Percentiles rank a stretch among this genome's conserved stretches.
These are phyloP conservation scores for Lasioglossum vierecki DNA, from an alignment of 2,888 invertebrate species.

Conservation along the genomic window DNA sequence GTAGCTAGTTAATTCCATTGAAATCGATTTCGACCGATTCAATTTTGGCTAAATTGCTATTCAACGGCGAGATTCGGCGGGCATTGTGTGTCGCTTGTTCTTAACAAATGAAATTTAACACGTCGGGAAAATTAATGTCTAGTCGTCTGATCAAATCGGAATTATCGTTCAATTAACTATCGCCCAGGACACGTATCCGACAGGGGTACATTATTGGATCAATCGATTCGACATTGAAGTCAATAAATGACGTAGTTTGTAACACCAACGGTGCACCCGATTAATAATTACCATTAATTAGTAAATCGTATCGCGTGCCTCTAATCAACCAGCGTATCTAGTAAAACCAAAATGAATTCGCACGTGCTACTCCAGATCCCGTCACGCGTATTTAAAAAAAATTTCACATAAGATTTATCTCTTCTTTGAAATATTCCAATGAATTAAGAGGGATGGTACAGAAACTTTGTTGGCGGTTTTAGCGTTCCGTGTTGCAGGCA, in stretches of 20 bases:
- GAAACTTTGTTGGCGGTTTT: not conserved
- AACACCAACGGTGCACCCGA: slow-evolving; percentile 31
- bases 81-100: slow-evolving; percentile 13
- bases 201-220: slow-evolving; percentile 46
- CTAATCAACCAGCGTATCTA: not conserved
- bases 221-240: slow-evolving; percentile 49
- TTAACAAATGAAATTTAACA: slow-evolving; percentile 43
- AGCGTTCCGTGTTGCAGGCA: not conserved
- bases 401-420: not conserved
- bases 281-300: slow-evolving; percentile 57
- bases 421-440: not conserved
- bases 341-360: slow-evolving; percentile 29
- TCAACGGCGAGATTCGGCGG: not conserved
- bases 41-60: not conserved
- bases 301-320: slow-evolving; percentile 20
- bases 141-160: slow-evolving; percentile 43
- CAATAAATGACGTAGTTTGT: slow-evolving; percentile 55
- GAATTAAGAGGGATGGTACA: not conserved
- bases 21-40: not conserved
- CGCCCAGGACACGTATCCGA: slow-evolving; percentile 40
- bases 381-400: not conserved
- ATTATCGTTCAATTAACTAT: slow-evolving; percentile 53
- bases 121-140: slow-evolving; percentile 41
- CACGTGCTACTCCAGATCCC: not conserved
- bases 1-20: not conserved